Evolutionary conservation across 2,888 invertebrate genomes (phyloP).

Genomic region (Nymphalis polychloros): DNA sequence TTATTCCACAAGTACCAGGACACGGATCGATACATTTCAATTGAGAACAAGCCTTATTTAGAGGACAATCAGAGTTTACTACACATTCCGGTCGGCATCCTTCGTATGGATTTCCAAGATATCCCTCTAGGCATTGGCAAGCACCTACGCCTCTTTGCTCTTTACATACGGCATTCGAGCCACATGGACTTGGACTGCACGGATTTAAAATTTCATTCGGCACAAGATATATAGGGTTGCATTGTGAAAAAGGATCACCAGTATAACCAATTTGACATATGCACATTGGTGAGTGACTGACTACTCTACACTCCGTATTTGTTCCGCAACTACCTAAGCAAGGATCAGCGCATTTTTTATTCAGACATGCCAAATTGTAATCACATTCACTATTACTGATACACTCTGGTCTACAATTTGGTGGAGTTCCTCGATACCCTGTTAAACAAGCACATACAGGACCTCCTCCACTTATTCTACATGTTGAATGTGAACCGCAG

Average conservation of each 20-base stretch:
- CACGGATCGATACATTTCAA: conserved; percentile 90
- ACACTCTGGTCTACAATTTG: conserved; percentile 91
- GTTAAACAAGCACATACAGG: conserved; percentile 89
- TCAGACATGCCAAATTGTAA: conserved; percentile 86
- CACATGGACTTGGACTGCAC: conserved; percentile 85
- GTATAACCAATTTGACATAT: conserved; percentile 85
- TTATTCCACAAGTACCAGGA: conserved; percentile 88
- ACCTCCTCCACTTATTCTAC: conserved; percentile 84
- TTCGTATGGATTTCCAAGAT: conserved; percentile 89
- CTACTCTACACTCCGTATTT: conserved; percentile 88
- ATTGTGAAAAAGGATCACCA: conserved; percentile 90
- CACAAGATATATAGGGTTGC: conserved; percentile 66
- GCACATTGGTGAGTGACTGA: conserved; percentile 88
- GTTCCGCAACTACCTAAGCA: conserved; percentile 87
- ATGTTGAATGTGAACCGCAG: conserved; percentile 89
- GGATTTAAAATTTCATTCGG: conserved; percentile 75
- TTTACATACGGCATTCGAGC: conserved; percentile 83
- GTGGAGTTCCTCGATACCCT: conserved; percentile 86
- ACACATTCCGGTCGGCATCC: conserved; percentile 89
- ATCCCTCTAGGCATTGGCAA: conserved; percentile 84
- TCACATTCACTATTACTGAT: conserved; percentile 89
- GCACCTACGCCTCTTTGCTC: conserved; percentile 84
- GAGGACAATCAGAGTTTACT: conserved; percentile 87
- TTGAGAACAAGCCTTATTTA: conserved; percentile 86
- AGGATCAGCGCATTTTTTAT: conserved; percentile 89